phyloP scores from a whole-genome alignment of 2,888 invertebrate species.

The Sinotaia quadrata region DNA sequence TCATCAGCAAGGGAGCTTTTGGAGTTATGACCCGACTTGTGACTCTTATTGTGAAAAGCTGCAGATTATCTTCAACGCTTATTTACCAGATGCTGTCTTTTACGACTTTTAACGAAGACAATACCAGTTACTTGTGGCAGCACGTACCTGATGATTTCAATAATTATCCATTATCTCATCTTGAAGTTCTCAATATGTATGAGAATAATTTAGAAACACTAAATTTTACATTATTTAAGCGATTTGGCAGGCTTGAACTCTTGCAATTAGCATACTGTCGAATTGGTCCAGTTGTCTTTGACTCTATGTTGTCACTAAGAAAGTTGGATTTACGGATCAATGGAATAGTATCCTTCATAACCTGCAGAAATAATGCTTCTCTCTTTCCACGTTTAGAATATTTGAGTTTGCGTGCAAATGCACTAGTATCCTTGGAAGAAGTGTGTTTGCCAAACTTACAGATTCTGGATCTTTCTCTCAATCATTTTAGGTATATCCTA shows the following conservation, averaged over 20 bases:
- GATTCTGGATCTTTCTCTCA: background rate
- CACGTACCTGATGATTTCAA: background rate
- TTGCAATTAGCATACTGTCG: background rate
- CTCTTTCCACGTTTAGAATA: slow-evolving; percentile 15
- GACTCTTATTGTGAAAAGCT: too few relatives aligned
- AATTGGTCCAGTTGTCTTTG: background rate
- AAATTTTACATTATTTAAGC: background rate
- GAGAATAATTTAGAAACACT: background rate
- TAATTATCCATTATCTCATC: background rate
- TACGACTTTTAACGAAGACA: background rate
- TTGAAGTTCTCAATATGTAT: background rate
- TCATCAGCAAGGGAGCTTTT: slow-evolving; percentile 12
- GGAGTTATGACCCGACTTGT: background rate
- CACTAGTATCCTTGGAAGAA: background rate
- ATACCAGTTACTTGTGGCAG: background rate
- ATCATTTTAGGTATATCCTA: slow-evolving; percentile 13
- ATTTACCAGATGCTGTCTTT: background rate
- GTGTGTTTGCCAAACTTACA: slow-evolving; percentile 13
- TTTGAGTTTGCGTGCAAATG: slow-evolving; percentile 11
- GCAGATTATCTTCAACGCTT: too few relatives aligned
- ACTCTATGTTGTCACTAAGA: background rate
- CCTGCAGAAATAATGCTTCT: background rate
- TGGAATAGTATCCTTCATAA: background rate
- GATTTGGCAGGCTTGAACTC: background rate
- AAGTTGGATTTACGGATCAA: slow-evolving; percentile 20